These are phyloP conservation scores for Pachypanchax playfairii DNA, from an alignment of 2,113 vertebrate species.

Conservation along the genomic window DNA sequence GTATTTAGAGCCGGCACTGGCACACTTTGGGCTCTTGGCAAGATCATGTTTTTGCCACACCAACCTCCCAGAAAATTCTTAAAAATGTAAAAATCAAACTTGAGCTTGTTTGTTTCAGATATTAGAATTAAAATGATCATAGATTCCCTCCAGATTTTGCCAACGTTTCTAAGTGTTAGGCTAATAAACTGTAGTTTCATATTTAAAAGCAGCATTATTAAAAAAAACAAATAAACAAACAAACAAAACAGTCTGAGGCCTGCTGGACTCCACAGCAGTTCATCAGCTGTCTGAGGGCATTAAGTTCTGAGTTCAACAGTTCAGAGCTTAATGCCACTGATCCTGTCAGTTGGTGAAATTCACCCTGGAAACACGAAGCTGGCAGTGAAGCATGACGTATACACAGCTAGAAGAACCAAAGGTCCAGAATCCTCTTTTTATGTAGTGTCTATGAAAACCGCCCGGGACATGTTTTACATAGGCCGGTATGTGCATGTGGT, in stretches of 20 bases:
- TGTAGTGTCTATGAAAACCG: conserved; percentile 31
- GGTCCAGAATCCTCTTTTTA: conserved; percentile 40
- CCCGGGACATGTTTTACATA: conserved; percentile 25
- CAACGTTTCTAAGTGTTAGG: background rate
- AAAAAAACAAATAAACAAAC: background rate
- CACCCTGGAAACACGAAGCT: conserved; percentile 68
- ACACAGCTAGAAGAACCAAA: conserved; percentile 16
- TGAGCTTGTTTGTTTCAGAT: no score
- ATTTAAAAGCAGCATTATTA: conserved; percentile 1
- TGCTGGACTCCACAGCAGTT: background rate
- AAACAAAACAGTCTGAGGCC: conserved; percentile 8
- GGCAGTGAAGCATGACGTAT: conserved; percentile 18
- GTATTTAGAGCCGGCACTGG: no score
- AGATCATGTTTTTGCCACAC: no score
- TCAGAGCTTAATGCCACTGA: conserved; percentile 69
- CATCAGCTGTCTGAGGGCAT: conserved; percentile 32
- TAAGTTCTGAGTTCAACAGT: conserved; percentile 57
- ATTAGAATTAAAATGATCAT: no score
- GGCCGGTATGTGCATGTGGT: conserved; percentile 44
- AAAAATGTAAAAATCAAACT: no score
- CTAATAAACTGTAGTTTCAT: background rate
- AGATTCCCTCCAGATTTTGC: background rate
- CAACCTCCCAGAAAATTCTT: no score
- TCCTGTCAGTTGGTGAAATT: conserved; percentile 69
- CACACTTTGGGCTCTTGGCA: no score